Conservation (phyloP, 2,888 invertebrate genomes). For the Diploptera punctata region DNA sequence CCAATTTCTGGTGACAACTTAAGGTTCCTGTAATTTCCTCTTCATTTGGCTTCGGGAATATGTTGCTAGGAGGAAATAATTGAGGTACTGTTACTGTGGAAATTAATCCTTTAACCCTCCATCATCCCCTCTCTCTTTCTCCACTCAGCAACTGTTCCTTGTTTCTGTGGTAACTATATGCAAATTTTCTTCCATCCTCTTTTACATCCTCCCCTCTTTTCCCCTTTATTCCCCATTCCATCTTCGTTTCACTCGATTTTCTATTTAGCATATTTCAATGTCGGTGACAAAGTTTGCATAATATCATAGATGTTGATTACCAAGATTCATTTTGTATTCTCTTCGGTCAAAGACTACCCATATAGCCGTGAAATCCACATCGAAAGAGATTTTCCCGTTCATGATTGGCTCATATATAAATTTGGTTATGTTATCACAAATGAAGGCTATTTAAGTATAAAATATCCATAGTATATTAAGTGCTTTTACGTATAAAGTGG, state of each 20-base stretch:
- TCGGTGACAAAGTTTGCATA: conserved; percentile 20
- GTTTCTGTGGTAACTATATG: conserved; percentile 28
- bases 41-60: not conserved
- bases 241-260: conserved; percentile 31
- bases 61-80: conserved; percentile 15
- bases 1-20: not conserved
- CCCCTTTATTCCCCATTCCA: not conserved
- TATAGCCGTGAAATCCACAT: no score
- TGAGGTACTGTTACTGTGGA: conserved; percentile 22
- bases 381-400: no score
- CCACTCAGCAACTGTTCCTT: conserved; percentile 22
- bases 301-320: conserved; percentile 14
- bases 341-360: not conserved
- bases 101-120: conserved; percentile 3
- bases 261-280: conserved; percentile 32
- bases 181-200: conserved; percentile 15
- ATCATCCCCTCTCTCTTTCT: not conserved
- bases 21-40: conserved; percentile 13
- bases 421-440: no score
- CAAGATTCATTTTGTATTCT: not conserved
- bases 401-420: no score
- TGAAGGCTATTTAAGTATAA: no score
- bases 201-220: not conserved
- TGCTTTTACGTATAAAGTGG: no score
- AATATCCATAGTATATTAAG: no score